A percentile compares a stretch with the other conserved stretches of the same genome.
Conservation (phyloP, 2,797 vertebrate genomes). For the Sternotherus odoratus region DNA sequence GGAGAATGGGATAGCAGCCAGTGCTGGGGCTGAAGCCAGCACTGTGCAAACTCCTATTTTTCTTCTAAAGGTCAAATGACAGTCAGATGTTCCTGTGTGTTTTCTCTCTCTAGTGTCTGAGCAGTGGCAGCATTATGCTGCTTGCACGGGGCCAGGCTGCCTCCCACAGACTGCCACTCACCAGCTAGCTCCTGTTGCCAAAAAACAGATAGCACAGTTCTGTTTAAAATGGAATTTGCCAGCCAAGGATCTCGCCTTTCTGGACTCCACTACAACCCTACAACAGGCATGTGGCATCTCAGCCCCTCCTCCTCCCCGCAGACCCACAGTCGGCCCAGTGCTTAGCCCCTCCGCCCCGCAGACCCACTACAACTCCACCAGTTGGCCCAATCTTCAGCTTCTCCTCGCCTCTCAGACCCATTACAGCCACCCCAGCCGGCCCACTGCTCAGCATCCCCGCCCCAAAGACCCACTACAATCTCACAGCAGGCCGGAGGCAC, state of each 20-base stretch:
- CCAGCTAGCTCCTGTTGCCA: neutral
- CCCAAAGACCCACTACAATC: neutral
- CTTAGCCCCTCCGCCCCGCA: neutral
- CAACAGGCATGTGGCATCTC: neutral
- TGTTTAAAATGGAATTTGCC: neutral
- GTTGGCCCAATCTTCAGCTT: too few species aligned
- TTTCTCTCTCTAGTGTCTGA: rapidly evolving
- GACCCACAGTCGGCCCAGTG: neutral
- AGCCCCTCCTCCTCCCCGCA: neutral
- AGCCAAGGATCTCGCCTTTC: neutral
- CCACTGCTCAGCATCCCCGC: too few species aligned
- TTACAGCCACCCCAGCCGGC: too few species aligned
- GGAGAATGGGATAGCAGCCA: neutral
- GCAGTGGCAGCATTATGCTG: neutral
- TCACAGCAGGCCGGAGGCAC: neutral
- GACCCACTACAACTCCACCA: too few species aligned
- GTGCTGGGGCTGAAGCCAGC: neutral
- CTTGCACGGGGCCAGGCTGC: neutral
- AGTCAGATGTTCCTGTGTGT: rapidly evolving
- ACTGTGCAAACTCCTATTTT: rapidly evolving
- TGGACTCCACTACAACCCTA: neutral
- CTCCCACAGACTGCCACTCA: neutral
- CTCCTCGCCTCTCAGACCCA: too few species aligned
- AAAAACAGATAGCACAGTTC: neutral
- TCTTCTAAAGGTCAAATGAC: neutral